These are phyloP conservation scores for Lysiphlebus fabarum DNA, from an alignment of 1,140 invertebrate species.

Conservation along the genomic window DNA sequence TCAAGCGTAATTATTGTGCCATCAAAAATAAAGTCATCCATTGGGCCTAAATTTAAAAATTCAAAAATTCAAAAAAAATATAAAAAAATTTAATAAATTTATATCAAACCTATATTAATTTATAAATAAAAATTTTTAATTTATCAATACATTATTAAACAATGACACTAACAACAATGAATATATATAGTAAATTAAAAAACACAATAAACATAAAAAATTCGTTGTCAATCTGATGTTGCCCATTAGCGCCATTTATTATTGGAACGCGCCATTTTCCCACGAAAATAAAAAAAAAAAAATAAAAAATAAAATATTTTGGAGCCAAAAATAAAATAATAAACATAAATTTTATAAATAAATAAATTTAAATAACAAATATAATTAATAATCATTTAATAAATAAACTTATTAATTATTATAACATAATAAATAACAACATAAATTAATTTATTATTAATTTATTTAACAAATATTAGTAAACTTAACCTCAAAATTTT, in stretches of 20 bases:
- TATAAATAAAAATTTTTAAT: neutral
- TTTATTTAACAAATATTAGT: neutral
- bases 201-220: conserved; percentile 35
- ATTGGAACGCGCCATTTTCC: conserved; percentile 56
- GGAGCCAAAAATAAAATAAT: neutral
- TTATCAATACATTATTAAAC: neutral
- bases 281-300: conserved; percentile 35
- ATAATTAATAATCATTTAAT: too few relatives aligned
- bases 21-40: conserved; percentile 23
- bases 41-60: conserved; percentile 47
- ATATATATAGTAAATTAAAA: conserved; percentile 22
- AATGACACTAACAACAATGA: neutral
- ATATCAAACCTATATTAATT: neutral
- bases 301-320: too few relatives aligned
- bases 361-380: neutral
- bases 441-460: neutral
- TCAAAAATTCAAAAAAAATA: conserved; percentile 50
- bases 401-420: too few relatives aligned
- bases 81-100: conserved; percentile 1
- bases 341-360: neutral
- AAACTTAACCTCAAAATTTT: conserved; percentile 42
- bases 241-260: conserved; percentile 55
- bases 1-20: too few relatives aligned
- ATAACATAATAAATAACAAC: neutral
- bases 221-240: conserved; percentile 38